phyloP scores from a whole-genome alignment of 2,888 invertebrate species.

The Onthophagus sagittarius region DNA sequence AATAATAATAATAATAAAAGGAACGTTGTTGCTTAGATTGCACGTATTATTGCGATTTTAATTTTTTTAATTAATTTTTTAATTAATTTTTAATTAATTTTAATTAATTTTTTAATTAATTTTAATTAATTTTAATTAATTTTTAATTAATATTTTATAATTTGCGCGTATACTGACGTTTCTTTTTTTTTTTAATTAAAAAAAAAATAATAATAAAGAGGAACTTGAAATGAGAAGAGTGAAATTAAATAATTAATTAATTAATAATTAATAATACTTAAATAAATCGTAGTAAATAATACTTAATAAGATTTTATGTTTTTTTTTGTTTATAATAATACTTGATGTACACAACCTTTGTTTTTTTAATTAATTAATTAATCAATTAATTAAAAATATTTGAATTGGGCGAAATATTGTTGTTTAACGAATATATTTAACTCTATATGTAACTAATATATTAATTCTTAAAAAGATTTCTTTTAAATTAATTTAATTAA shows the following conservation, averaged over 20 bases:
- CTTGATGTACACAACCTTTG: not conserved
- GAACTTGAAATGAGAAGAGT: not conserved
- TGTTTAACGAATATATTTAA: no score
- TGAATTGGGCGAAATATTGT: not conserved
- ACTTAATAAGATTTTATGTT: not conserved
- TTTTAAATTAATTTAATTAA: not conserved
- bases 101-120: not conserved
- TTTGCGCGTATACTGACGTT: not conserved
- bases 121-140: slow-evolving; percentile 39
- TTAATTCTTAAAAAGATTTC: not conserved
- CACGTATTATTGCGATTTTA: slow-evolving; percentile 6
- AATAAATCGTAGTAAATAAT: not conserved
- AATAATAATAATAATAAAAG: slow-evolving; percentile 7
- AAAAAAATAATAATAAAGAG: not conserved
- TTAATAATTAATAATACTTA: not conserved
- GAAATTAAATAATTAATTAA: not conserved
- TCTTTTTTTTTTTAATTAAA: not conserved
- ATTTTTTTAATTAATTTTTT: not conserved
- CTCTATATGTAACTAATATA: not conserved
- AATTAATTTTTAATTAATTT: slow-evolving; percentile 1
- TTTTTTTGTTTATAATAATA: not conserved
- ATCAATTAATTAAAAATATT: not conserved
- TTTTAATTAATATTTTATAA: slow-evolving; percentile 12
- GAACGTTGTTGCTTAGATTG: not conserved
- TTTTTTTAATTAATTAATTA: not conserved